phyloP scores from a whole-genome alignment of 2,888 invertebrate genomes.

The Fragum fragum region DNA sequence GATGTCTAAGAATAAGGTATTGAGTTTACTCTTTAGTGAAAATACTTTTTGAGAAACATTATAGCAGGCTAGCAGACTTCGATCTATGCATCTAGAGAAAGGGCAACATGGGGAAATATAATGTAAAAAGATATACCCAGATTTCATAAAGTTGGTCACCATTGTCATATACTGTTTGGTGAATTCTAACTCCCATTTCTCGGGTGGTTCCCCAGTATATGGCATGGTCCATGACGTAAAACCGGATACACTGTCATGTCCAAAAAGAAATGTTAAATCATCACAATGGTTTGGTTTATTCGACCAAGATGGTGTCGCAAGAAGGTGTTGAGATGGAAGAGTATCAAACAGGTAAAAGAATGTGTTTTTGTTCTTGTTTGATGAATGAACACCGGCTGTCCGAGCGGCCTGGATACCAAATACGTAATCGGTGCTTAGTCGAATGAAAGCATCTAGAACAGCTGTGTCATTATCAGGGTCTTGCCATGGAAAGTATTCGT shows the following conservation, averaged over 20 bases:
- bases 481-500: slow-evolving; percentile 42
- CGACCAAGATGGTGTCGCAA: slow-evolving; percentile 71
- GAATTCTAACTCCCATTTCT: slow-evolving; percentile 93
- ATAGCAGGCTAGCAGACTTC: not conserved
- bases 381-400: slow-evolving; percentile 28
- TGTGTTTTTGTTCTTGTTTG: slow-evolving; percentile 17
- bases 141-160: slow-evolving; percentile 98
- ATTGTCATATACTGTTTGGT: slow-evolving; percentile 95
- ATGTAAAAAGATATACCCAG: slow-evolving; percentile 92
- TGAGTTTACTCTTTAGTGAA: not conserved
- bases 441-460: slow-evolving; percentile 24
- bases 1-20: not conserved
- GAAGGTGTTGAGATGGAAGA: slow-evolving; percentile 71
- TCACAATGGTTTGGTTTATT: slow-evolving; percentile 79
- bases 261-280: slow-evolving; percentile 70
- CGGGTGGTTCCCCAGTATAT: slow-evolving; percentile 90
- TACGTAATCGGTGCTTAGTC: slow-evolving; percentile 40
- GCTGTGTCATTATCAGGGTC: slow-evolving; percentile 31
- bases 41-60: not conserved
- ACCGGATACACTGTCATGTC: slow-evolving; percentile 64
- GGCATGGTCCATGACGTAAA: slow-evolving; percentile 80
- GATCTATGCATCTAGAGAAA: not conserved
- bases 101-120: not conserved
- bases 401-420: slow-evolving; percentile 34
- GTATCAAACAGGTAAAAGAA: slow-evolving; percentile 61